Base-by-base conservation (phyloP, 1,140 invertebrate genomes). In the Hypothenemus hampei region DNA sequence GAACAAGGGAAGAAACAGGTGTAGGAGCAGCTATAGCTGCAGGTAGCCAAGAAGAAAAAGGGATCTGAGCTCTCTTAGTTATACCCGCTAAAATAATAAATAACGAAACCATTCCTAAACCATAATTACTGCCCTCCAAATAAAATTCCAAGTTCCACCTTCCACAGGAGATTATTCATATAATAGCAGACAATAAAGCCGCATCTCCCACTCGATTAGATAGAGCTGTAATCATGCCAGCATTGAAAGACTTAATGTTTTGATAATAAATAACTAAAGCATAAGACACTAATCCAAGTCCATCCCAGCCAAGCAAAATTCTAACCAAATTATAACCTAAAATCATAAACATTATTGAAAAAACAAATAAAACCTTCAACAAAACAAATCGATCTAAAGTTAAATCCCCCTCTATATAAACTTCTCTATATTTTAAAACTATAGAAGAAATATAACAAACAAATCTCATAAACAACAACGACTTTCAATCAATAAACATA, bases 61-160 rank as follows among this genome's bases (percentile, higher is more conserved):
- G 81, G 76, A 85, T 77, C 74, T 86, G 81, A 65, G 83, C 83
- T 61, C 82, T 86, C 72, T 87, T 87, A 59, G 84, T 86, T 72
- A 85, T 76, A 41, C 74, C 69, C 3, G 76, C 77, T 62, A 81
- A 66, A 45, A 78, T 64, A 43, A 81, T 64, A 67, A 79, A 67
- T 49, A 65, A 48, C 6, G 72, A 64, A 72, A 79, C 67, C 58
- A 77, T 56, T 60, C 65, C 58, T 66, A 73, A 73, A 59, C 62
- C 6, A 37, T 6, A 6, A 37, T 66, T 66, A 63, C 73, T 63
- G n/a, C n/a, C n/a, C n/a, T n/a, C n/a, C n/a, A n/a, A n/a, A n/a
- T n/a, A n/a, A n/a, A n/a, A n/a, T n/a, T n/a, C n/a, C n/a, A n/a
- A n/a, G n/a, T n/a, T n/a, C n/a, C n/a, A n/a, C n/a, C n/a, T n/a